Evolutionary conservation across 1,140 invertebrate genomes (phyloP).

Genomic region (Caenorhabditis elegans): WBcel235 BX284604.4:8381501-8382000

Average conservation of each 20-base stretch:
- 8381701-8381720: background rate
- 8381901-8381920: too few relatives aligned
- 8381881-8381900: too few relatives aligned
- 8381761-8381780: too few relatives aligned
- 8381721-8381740: background rate
- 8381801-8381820: too few relatives aligned
- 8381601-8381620: conserved; percentile 33
- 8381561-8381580: conserved; percentile 35
- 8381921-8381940: background rate
- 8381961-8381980: background rate
- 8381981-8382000: background rate
- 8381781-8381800: too few relatives aligned
- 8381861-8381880: too few relatives aligned
- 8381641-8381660: conserved; percentile 26
- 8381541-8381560: conserved; percentile 18
- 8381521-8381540: too few relatives aligned
- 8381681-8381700: conserved; percentile 30
- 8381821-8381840: too few relatives aligned
- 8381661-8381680: conserved; percentile 39
- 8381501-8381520: too few relatives aligned
- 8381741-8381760: too few relatives aligned
- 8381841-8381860: too few relatives aligned
- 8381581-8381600: conserved; percentile 30
- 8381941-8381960: background rate
- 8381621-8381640: background rate